Base-by-base conservation (phyloP, 2,888 invertebrate species). In the Julus scandinavius region DNA sequence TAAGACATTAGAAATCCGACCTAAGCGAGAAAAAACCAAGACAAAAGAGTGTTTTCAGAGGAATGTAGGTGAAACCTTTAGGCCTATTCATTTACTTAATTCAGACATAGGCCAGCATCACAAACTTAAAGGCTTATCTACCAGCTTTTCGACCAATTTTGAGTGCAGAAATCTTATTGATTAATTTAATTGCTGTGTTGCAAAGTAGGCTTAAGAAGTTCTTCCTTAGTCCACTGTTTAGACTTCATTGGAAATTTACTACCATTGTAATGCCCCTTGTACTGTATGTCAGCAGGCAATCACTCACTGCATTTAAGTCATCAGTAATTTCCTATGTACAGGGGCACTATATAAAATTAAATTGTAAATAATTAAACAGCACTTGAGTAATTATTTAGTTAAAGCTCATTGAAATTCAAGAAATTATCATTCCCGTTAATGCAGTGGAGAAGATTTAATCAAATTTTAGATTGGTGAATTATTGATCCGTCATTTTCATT, bases 181-280 rank as follows among this genome's bases (percentile, higher is more conserved):
- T 50, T 54, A 88, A 86, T 38, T 54, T 50, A 88, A 50, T 49
- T 50, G 54, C 49, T 50, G 38, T 87, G 15, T 83, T 38, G 7
- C 54, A 2, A 87, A 87, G 20, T 40, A 86, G 45, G 45, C 45
- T 86, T 86, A 86, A 50, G 86, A 41, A 29, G 29, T 29, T 45
- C 20, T 86, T 40, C 20, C 17, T 13, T 86, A 45, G 38, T 4
- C 80, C 80, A 29, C 80, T 38, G 4, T 40, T 80, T 80, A 38
- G 38, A 9, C 63, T 80, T 80, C 15, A n/a, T 7, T 29, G 20
- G 9, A 72, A 72, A 20, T 20, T 0, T 29, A 20, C 63, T 29
- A 72, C 45, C 45, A 45, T 45, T 7, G 45, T 45, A 58, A 58
- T 6, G 58, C 17, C 7, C 45, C 45, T 45, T 45, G 13, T 72